Evolutionary conservation across 1,140 invertebrate genomes (phyloP).

Genomic region (Batillaria attramentaria): DNA sequence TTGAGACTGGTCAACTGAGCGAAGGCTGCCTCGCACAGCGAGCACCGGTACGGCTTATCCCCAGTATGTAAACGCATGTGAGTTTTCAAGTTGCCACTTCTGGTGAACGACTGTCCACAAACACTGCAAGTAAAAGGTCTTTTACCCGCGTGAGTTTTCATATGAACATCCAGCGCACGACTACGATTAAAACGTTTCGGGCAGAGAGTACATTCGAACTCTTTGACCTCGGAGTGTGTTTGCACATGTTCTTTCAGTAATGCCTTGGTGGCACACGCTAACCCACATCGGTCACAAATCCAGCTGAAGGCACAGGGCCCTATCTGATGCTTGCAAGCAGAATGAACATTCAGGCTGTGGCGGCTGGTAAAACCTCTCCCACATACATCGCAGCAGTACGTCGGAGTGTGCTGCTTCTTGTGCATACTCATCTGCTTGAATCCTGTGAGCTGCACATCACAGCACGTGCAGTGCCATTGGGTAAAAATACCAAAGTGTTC

Average conservation of each 20-base stretch:
- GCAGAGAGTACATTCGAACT: background rate
- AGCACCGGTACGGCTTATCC: conserved; percentile 29
- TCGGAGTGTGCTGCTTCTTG: too few relatives aligned
- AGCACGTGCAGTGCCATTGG: too few relatives aligned
- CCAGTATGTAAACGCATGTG: conserved; percentile 24
- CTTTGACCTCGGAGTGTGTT: background rate
- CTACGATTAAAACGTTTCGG: background rate
- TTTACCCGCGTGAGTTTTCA: background rate
- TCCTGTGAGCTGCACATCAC: too few relatives aligned
- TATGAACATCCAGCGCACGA: background rate
- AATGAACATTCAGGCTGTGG: background rate
- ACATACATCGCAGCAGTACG: background rate
- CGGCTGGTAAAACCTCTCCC: background rate
- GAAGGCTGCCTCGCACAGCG: conserved; percentile 16
- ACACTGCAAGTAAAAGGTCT: background rate
- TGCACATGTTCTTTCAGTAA: too few relatives aligned
- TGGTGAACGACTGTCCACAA: conserved; percentile 16
- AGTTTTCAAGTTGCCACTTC: background rate
- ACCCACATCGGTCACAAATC: too few relatives aligned
- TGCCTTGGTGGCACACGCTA: too few relatives aligned
- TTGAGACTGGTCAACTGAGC: conserved; percentile 13
- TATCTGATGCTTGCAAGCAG: too few relatives aligned
- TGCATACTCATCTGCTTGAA: too few relatives aligned
- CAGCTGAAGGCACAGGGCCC: too few relatives aligned
- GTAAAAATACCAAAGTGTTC: too few relatives aligned